These are phyloP conservation scores for Notodonta ziczac DNA, from an alignment of 2,888 invertebrate genomes.

Conservation along the genomic window DNA sequence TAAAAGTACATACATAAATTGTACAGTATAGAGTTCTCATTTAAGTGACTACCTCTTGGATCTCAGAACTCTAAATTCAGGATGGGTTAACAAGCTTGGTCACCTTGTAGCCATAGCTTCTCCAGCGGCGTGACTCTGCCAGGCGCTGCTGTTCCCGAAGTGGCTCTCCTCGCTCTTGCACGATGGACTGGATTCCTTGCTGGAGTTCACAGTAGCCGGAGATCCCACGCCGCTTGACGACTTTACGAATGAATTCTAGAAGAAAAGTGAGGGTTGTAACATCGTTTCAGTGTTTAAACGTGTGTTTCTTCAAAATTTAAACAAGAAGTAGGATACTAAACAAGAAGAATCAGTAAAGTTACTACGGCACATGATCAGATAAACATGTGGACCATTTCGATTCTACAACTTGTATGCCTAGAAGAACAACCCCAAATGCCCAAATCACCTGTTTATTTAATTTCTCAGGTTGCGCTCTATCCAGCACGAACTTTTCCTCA, in stretches of 20 bases:
- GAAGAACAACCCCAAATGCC: neutral
- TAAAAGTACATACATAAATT: too few species aligned
- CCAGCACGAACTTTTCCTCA: slow-evolving; percentile 90
- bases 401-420: too few species aligned
- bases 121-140: slow-evolving; percentile 81
- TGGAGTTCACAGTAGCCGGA: slow-evolving; percentile 73
- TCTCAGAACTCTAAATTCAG: too few species aligned
- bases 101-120: slow-evolving; percentile 82
- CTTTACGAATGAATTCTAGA: slow-evolving; percentile 76
- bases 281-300: too few species aligned
- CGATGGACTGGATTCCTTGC: slow-evolving; percentile 82
- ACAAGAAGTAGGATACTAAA: too few species aligned
- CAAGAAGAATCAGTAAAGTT: too few species aligned
- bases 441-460: slow-evolving; percentile 75
- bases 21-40: too few species aligned
- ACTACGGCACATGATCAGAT: too few species aligned
- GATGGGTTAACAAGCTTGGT: neutral
- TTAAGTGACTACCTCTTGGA: too few species aligned
- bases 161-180: slow-evolving; percentile 81
- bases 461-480: slow-evolving; percentile 85
- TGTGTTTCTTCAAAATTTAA: too few species aligned
- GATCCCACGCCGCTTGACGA: slow-evolving; percentile 73
- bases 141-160: slow-evolving; percentile 73
- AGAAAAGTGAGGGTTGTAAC: neutral
- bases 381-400: too few species aligned